Base-by-base conservation (phyloP, 2,888 invertebrate species). In the Agrochola lota region DNA sequence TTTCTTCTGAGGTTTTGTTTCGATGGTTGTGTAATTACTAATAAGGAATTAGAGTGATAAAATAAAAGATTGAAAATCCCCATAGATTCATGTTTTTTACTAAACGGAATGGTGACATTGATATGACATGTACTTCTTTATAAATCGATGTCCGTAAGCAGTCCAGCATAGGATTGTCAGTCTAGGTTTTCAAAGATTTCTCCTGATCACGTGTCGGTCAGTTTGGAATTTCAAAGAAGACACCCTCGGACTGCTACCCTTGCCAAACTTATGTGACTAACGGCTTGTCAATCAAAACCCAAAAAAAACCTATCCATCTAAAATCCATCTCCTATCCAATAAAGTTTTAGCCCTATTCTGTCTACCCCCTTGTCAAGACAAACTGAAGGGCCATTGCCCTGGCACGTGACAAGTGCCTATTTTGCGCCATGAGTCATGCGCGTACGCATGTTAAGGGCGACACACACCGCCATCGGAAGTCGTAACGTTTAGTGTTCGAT, bases 341-440 rank as follows among this genome's bases (percentile, higher is more conserved):
- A 26, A 40, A n/a, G 2, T 23, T 57, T 7, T 15, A 64, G 9
- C 49, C 49, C 66, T 57, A 35, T 40, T 15, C 75, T 75, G 63
- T 23, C 40, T 60, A 72, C 26, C 73, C 83, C 23, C 46, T 8
- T 43, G 0, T 0, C 60, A 57, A 77, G 9, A 55, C 30, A 71
- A 70, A 75, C 68, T 80, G 77, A 75, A 81, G 78, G 90, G 88
- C 89, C 89, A 74, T 81, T 90, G 81, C 87, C 88, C 90, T 63
- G 78, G 72, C 85, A 85, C 89, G 89, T 87, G 89, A 88, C 91
- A 90, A 85, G 89, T 89, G 88, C 68, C 74, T 86, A 87, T 89
- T 90, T 91, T 83, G 90, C 89, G 88, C 77, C 75, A 68, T 83
- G 87, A 89, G 72, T 89, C 90, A 87, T 81, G 84, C 84, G 84